A percentile compares a stretch with the other conserved stretches of the same genome.
phyloP scores from a whole-genome alignment of 1,140 invertebrate species.

The Saxidomus purpurata region DNA sequence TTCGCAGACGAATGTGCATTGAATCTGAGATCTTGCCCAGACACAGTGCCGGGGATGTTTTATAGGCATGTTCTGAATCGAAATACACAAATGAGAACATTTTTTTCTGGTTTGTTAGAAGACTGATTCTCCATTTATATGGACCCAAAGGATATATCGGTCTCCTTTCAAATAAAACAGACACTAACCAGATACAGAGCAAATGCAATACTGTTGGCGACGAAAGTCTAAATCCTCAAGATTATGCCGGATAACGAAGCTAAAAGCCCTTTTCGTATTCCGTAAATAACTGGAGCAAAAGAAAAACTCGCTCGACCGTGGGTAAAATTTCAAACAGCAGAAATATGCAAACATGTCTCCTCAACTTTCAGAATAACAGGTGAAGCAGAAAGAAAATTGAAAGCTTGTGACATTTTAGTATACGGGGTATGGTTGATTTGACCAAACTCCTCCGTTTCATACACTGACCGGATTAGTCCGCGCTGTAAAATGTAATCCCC shows the following conservation, averaged over 20 bases:
- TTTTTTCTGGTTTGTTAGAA: background rate
- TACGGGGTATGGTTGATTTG: background rate
- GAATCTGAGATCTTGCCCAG: background rate
- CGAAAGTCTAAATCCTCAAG: conserved; percentile 20
- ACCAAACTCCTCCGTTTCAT: background rate
- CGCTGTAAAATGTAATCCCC: background rate
- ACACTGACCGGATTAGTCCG: conserved; percentile 2
- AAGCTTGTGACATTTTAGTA: background rate
- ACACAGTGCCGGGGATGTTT: background rate
- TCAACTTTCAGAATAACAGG: background rate
- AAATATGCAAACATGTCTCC: background rate
- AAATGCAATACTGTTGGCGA: conserved; percentile 24
- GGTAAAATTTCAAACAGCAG: background rate
- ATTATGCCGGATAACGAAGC: conserved; percentile 27
- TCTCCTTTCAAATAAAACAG: conserved; percentile 19
- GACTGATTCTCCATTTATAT: background rate
- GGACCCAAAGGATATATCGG: background rate
- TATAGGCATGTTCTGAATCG: background rate
- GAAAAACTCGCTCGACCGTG: background rate
- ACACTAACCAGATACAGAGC: conserved; percentile 11
- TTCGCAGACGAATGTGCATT: background rate
- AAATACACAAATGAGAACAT: background rate
- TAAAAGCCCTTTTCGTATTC: conserved; percentile 8
- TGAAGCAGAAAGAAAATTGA: background rate
- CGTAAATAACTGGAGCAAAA: background rate